A percentile compares a stretch with the other conserved stretches of the same genome.
phyloP scores from a whole-genome alignment of 2,888 invertebrate genomes.

The Stenchaetothrips biformis region DNA sequence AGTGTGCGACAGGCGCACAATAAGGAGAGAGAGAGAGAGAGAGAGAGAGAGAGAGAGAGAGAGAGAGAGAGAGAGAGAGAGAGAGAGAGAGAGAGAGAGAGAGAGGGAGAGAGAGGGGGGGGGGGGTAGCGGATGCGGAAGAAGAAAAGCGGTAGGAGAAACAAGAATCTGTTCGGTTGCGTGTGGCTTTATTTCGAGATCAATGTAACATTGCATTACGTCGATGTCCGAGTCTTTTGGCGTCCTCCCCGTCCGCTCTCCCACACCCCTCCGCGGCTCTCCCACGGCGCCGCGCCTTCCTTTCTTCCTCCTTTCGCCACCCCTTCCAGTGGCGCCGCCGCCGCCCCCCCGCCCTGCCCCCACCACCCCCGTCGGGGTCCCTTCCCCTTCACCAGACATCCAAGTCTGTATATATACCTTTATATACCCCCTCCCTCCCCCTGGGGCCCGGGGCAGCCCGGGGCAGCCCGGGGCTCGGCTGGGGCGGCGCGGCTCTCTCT shows the following conservation, averaged over 20 bases:
- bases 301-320: slow-evolving; percentile 35
- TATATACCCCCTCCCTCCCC: slow-evolving; percentile 19
- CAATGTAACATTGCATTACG: slow-evolving; percentile 17
- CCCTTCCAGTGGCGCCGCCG: background rate
- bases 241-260: slow-evolving; percentile 30
- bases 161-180: slow-evolving; percentile 32
- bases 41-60: slow-evolving; percentile 26
- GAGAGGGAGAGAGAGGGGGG: slow-evolving; percentile 32
- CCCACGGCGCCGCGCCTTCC: slow-evolving; percentile 35
- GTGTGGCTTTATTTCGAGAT: slow-evolving; percentile 9
- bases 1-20: slow-evolving; percentile 24
- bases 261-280: slow-evolving; percentile 35
- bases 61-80: slow-evolving; percentile 25
- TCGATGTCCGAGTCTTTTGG: background rate
- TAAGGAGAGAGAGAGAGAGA: slow-evolving; percentile 1
- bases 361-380: background rate
- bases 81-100: slow-evolving; percentile 26
- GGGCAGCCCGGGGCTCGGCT: background rate
- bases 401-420: slow-evolving; percentile 25
- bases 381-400: slow-evolving; percentile 24
- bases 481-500: background rate
- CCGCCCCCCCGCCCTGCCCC: background rate
- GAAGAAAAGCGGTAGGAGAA: slow-evolving; percentile 37
- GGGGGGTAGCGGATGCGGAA: slow-evolving; percentile 36
- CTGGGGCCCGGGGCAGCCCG: background rate